These are phyloP conservation scores for Ictalurus punctatus DNA, from an alignment of 2,113 vertebrate species.

Conservation along the genomic window DNA sequence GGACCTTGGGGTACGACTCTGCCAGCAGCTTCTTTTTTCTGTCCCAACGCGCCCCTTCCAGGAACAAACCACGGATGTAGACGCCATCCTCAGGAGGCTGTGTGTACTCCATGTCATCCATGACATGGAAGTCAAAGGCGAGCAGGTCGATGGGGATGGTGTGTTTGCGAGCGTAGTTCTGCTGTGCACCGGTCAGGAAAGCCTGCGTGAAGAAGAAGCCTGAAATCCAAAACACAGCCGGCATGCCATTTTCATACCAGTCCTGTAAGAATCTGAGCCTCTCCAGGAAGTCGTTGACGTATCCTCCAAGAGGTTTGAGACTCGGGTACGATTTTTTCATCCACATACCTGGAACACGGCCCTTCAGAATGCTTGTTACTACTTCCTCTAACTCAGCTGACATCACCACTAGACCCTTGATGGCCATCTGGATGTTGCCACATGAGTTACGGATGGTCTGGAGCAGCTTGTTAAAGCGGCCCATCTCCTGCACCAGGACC, in stretches of 20 bases:
- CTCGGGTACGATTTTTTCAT: constrained; percentile 66
- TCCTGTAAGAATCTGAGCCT: constrained; percentile 83
- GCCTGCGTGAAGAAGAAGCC: constrained; percentile 94
- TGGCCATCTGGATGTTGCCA: constrained; percentile 83
- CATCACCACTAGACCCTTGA: constrained; percentile 87
- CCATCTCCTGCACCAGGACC: constrained; percentile 89
- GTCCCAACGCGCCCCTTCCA: constrained; percentile 68
- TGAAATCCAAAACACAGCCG: constrained; percentile 85
- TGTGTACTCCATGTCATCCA: constrained; percentile 80
- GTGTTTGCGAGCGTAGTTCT: constrained; percentile 87
- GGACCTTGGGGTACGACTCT: too few relatives aligned
- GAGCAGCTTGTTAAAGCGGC: constrained; percentile 76
- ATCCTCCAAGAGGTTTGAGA: constrained; percentile 86
- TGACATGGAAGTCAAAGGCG: constrained; percentile 85
- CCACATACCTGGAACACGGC: constrained; percentile 79
- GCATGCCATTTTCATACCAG: constrained; percentile 80
- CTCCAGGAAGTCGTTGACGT: constrained; percentile 81
- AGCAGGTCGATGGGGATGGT: constrained; percentile 85
- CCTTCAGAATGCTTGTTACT: constrained; percentile 82
- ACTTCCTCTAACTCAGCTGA: constrained; percentile 86
- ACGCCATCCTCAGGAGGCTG: constrained; percentile 81
- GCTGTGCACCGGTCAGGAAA: constrained; percentile 87
- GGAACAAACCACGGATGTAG: constrained; percentile 80
- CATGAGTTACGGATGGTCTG: constrained; percentile 76
- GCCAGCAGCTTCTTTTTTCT: too few relatives aligned